Conservation (phyloP, 2,888 invertebrate species). For the Tryphoninae sp. region DNA sequence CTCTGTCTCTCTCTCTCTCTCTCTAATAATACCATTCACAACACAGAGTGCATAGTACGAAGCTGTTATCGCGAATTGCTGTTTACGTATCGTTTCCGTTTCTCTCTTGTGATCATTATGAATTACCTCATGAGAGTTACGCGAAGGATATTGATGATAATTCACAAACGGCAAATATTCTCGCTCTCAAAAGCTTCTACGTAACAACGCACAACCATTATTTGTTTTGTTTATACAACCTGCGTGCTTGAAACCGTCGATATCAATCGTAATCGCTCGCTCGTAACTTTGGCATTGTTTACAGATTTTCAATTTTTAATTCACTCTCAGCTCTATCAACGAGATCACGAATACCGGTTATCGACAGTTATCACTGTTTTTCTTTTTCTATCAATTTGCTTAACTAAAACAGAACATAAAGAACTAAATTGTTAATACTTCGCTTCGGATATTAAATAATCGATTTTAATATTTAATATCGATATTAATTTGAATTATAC, state of each 20-base stretch:
- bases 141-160: neutral
- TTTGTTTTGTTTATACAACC: conserved; percentile 55
- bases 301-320: neutral
- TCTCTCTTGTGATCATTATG: neutral
- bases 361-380: conserved; percentile 53
- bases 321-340: conserved; percentile 4
- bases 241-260: conserved; percentile 73
- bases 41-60: conserved; percentile 82
- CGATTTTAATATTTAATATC: conserved; percentile 14
- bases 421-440: conserved; percentile 32
- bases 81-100: neutral
- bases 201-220: conserved; percentile 80
- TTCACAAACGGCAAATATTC: conserved; percentile 54
- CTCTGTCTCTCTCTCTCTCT: neutral
- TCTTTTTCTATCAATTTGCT: conserved; percentile 36
- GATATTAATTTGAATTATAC: conserved; percentile 2
- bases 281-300: neutral
- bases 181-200: conserved; percentile 72
- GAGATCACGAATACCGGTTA: conserved; percentile 39
- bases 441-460: conserved; percentile 16
- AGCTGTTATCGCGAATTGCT: conserved; percentile 71
- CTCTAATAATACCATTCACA: conserved; percentile 78
- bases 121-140: neutral
- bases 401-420: conserved; percentile 52
- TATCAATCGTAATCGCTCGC: conserved; percentile 18